Conservation (phyloP, 2,888 invertebrate genomes). For the Syrphus vitripennis region DNA sequence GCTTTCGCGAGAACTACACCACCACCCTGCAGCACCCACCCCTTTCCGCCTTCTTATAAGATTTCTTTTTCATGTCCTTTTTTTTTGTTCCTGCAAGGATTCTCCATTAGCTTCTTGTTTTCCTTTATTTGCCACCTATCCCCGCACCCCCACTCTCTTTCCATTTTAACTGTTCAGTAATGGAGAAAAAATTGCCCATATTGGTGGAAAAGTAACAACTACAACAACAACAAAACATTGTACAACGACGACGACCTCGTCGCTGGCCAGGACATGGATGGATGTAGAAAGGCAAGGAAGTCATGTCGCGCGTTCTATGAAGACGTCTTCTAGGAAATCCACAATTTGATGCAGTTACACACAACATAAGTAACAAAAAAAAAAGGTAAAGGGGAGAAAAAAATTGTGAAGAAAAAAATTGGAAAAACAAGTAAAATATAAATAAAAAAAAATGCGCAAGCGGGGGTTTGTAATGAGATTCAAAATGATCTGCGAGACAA, state of each 20-base stretch:
- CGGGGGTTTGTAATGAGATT: slow-evolving; percentile 71
- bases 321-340: slow-evolving; percentile 57
- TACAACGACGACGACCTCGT: background rate
- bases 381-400: background rate
- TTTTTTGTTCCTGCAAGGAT: slow-evolving; percentile 48
- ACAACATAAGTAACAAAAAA: slow-evolving; percentile 2
- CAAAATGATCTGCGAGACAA: slow-evolving; percentile 70
- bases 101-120: slow-evolving; percentile 64
- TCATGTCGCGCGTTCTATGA: slow-evolving; percentile 61
- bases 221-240: background rate
- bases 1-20: slow-evolving; percentile 27
- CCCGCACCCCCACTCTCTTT: background rate
- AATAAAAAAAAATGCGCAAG: slow-evolving; percentile 63
- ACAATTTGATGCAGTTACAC: slow-evolving; percentile 71
- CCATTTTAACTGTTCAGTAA: slow-evolving; percentile 5
- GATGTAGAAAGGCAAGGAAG: slow-evolving; percentile 30
- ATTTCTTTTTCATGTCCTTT: slow-evolving; percentile 62
- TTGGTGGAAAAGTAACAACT: slow-evolving; percentile 29
- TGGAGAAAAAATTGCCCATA: slow-evolving; percentile 68
- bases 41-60: background rate
- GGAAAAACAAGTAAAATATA: slow-evolving; percentile 36
- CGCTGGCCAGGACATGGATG: slow-evolving; percentile 48
- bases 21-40: background rate
- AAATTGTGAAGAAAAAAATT: background rate
- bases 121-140: slow-evolving; percentile 61